Evolutionary conservation across 2,113 vertebrate species (phyloP).

Genomic region (Mionectes macconnelli): DNA sequence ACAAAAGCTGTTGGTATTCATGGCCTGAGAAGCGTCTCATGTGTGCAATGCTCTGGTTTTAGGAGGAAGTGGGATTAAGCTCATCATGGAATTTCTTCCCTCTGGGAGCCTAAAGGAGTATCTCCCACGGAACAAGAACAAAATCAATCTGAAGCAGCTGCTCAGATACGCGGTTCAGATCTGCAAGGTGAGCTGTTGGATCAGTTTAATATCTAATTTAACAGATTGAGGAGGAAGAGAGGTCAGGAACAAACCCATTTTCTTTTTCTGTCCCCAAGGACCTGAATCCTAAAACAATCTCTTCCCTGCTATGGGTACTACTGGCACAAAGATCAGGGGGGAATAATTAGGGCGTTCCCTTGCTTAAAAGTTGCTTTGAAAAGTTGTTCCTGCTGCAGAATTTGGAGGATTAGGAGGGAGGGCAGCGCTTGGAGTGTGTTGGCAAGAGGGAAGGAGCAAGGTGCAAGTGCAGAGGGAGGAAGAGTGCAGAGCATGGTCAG

Average conservation of each 20-base stretch:
- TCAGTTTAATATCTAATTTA: too few relatives aligned
- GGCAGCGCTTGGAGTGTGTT: neutral
- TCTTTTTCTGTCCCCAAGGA: neutral
- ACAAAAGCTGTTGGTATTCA: neutral
- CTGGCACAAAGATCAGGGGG: neutral
- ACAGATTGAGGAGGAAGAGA: rapidly evolving
- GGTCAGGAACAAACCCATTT: neutral
- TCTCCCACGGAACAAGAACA: conserved; percentile 86
- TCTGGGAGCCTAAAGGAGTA: conserved; percentile 96
- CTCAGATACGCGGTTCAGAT: conserved; percentile 91
- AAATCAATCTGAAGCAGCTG: conserved; percentile 84
- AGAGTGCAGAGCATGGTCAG: neutral
- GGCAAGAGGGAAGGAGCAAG: neutral
- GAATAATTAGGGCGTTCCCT: neutral
- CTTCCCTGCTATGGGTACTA: rapidly evolving
- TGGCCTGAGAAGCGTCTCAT: rapidly evolving
- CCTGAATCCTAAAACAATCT: neutral
- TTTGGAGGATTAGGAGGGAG: neutral
- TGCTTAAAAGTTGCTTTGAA: rapidly evolving
- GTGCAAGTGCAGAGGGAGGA: rapidly evolving
- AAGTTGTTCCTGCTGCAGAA: neutral
- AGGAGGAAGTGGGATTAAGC: conserved; percentile 92
- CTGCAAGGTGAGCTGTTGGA: conserved; percentile 79
- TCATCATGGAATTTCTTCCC: conserved; percentile 98
- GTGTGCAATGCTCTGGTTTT: neutral